phyloP scores from a whole-genome alignment of 2,113 vertebrate genomes.

The Menura novaehollandiae region DNA sequence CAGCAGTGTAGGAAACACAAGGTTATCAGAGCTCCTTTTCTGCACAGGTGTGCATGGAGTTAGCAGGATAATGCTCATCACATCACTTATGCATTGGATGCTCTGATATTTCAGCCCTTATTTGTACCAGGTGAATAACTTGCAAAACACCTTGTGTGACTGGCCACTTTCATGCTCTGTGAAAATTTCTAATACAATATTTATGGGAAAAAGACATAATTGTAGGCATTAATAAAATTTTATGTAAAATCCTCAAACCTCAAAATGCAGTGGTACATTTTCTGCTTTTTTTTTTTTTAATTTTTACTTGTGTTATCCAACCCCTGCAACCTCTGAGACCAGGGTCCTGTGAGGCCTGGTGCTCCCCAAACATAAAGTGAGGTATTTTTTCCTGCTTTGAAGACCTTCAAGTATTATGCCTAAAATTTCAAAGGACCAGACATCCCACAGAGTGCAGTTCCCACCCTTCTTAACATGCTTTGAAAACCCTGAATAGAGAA shows the following conservation, averaged over 20 bases:
- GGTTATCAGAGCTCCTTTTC: not conserved
- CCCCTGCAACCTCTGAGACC: not conserved
- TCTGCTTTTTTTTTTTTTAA: not conserved
- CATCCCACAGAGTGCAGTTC: not conserved
- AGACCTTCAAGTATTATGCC: not conserved
- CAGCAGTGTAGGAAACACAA: not conserved
- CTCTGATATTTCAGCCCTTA: not conserved
- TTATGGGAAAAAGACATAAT: not conserved
- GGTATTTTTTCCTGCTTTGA: not conserved
- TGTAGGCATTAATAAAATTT: not conserved
- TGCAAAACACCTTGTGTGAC: not conserved
- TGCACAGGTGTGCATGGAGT: not conserved
- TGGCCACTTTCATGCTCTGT: not conserved
- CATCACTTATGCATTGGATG: not conserved
- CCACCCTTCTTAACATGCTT: not conserved
- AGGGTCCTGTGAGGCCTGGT: not conserved
- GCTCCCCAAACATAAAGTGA: not conserved
- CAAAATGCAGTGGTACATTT: not conserved
- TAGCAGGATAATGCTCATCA: not conserved
- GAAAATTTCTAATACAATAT: not conserved
- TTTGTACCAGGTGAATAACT: not conserved
- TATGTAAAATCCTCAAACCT: not conserved
- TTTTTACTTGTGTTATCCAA: not conserved
- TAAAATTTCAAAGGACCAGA: not conserved
- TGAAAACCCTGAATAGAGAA: not conserved